Base-by-base conservation (phyloP, 2,888 invertebrate genomes). In the Griposia aprilina region DNA sequence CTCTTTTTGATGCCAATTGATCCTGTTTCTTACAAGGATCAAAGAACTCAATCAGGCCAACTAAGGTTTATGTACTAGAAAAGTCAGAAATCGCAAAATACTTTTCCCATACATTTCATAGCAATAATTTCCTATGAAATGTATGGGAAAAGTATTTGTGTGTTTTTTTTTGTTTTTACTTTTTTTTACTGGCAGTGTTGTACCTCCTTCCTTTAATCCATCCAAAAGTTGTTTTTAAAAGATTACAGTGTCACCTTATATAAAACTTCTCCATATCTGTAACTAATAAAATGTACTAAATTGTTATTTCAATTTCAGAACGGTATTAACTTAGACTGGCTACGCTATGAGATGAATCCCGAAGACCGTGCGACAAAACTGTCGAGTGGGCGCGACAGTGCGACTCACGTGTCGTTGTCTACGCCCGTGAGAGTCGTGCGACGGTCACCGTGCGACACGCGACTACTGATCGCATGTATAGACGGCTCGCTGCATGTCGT, bases 401-500 rank as follows among this genome's bases (percentile, higher is more conserved):
- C 85, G 26, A 90, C 91, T 5, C 89, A 97, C 97, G 84, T 96
- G 98, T 89, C 98, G 1, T 69, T 94, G 97, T 98, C 84, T 96
- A 97, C 94, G 94, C 97, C 90, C 13, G 95, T 92, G 80, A 92
- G 94, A 1, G 83, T 87, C 15, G 93, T 89, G 72, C 89, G 92
- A 0, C 92, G 93, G 15, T 93, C 87, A 83, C 97, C 97, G 0
- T 97, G 98, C 91, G 98, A 98, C 93, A 97, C 98, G 89, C 98
- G 98, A 89, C 95, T 99, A 15, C 95, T 99, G 48, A 94, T 98
- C 66, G 98, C 98, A 15, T 99, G 99, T 91, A 98, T 98, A 70
- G 99, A 99, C 95, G 98, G 98, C 10, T 98, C 98, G 6, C 94
- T 99, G 82, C 98, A 98, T 62, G 95, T 99, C 45, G 97, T 98